These are phyloP conservation scores for Drosophila kuntzei DNA, from an alignment of 2,888 invertebrate genomes.

Conservation along the genomic window DNA sequence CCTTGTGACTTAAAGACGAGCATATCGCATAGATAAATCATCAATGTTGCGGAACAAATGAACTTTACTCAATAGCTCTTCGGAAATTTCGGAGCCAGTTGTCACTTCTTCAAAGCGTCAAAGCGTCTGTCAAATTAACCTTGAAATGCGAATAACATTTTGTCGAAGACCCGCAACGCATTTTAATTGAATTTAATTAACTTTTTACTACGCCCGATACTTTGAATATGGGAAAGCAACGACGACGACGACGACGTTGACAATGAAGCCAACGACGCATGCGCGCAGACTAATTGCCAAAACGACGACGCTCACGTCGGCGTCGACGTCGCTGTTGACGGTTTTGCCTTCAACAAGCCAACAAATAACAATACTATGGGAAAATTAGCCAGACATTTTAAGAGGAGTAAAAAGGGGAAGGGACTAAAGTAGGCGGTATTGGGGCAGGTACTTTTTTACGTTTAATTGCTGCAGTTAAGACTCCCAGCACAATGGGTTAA, in stretches of 20 bases:
- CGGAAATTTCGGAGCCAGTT: conserved; percentile 41
- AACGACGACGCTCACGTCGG: conserved; percentile 18
- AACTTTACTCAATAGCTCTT: conserved; percentile 31
- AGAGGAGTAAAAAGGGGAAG: background rate
- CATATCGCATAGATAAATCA: conserved; percentile 51
- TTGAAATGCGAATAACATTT: conserved; percentile 79
- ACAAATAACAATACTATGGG: conserved; percentile 55
- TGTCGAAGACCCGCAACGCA: conserved; percentile 78
- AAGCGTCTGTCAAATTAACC: conserved; percentile 75
- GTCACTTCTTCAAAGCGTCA: conserved; percentile 73
- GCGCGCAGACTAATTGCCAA: conserved; percentile 79
- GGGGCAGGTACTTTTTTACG: conserved; percentile 12
- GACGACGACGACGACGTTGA: conserved; percentile 52
- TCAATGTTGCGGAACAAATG: conserved; percentile 76
- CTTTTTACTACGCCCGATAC: conserved; percentile 71
- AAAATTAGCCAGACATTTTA: conserved; percentile 28
- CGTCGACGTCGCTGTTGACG: conserved; percentile 1
- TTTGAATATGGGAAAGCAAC: conserved; percentile 77
- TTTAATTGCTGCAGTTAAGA: conserved; percentile 59
- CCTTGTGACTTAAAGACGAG: conserved; percentile 50
- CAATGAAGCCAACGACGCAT: conserved; percentile 77
- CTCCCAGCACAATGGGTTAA: conserved; percentile 49
- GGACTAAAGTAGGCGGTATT: conserved; percentile 8
- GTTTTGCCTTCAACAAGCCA: conserved; percentile 29
- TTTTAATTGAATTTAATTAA: conserved; percentile 82